Percentiles rank a stretch among this genome's conserved stretches.
These are phyloP conservation scores for Hyposoter didymator DNA, from an alignment of 2,888 invertebrate genomes.

Conservation along the genomic window DNA sequence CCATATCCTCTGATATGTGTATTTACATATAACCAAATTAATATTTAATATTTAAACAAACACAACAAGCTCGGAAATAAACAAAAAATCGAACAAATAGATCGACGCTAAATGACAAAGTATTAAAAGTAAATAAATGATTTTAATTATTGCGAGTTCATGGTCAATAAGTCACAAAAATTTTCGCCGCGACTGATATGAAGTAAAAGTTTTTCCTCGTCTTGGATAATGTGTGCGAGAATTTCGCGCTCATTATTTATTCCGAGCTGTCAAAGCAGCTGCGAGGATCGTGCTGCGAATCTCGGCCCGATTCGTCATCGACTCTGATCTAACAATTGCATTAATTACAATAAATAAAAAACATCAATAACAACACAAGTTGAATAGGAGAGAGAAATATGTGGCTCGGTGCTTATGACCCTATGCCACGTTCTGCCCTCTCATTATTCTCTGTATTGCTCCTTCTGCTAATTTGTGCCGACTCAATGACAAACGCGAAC, in stretches of 20 bases:
- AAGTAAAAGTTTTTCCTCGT: not conserved
- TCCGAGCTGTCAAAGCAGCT: constrained; percentile 15
- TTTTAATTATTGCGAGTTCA: not conserved
- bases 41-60: not conserved
- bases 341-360: not conserved
- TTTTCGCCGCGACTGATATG: not conserved
- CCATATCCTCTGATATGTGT: not conserved
- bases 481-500: constrained; percentile 35
- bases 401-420: constrained; percentile 31
- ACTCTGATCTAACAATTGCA: not conserved
- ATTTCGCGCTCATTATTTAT: not conserved
- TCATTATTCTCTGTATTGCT: constrained; percentile 24
- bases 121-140: not conserved
- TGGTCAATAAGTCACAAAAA: not conserved
- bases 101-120: not conserved
- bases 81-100: not conserved
- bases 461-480: constrained; percentile 43
- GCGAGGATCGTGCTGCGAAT: not conserved
- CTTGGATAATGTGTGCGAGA: constrained; percentile 11
- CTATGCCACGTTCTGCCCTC: constrained; percentile 17
- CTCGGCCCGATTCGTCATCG: not conserved
- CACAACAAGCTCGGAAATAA: not conserved
- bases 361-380: not conserved
- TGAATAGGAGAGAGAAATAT: constrained; percentile 31
- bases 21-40: not conserved